Evolutionary conservation across 2,113 vertebrate species (phyloP), one percentile per base, ranked within the genome.

Genomic region (Oreotrochilus melanogaster): DNA sequence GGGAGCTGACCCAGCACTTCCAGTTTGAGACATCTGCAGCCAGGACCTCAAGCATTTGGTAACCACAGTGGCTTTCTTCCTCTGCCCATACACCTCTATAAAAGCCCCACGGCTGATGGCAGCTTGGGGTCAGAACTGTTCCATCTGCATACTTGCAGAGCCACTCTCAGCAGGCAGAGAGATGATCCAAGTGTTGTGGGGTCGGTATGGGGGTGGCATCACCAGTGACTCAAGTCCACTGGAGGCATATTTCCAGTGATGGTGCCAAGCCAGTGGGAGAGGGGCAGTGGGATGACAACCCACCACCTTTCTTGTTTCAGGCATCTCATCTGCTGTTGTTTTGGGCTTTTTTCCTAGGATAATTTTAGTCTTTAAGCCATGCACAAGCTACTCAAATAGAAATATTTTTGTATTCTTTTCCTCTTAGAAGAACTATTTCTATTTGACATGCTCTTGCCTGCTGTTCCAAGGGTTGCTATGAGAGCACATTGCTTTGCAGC

Each of bases 161-260:
- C 18, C 7, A 22, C 31, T 51, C 24, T 65, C n/a, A 47, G 10
- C 24, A 30, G 27, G 18, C n/a, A 53, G 43, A 30, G n/a, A 21
- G 17, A 30, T 0, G 3, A 47, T 35, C 27, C 9, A n/a, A 65
- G 18, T 0, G 0, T 50, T 48, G 33, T 19, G 30, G 19, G 4
- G 25, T 16, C 33, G 10, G 3, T 14, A 3, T 9, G 30, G 22
- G 48, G 30, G 51, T 50, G 30, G 10, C 14, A 10, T 31, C 18
- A 19, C 22, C 10, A 15, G 21, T 33, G 65, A 13, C 37, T 12
- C 19, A 7, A 18, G 31, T 33, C 35, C 19, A 22, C 11, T 60
- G 65, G 60, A 76, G 22, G 12, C 7, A 21, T 2, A 10, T 58
- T 83, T 43, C 11, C 13, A 51, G 19, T 45, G 50, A 11, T 1